phyloP scores from a whole-genome alignment of 1,140 invertebrate species.

The Polypedilum vanderplanki region DNA sequence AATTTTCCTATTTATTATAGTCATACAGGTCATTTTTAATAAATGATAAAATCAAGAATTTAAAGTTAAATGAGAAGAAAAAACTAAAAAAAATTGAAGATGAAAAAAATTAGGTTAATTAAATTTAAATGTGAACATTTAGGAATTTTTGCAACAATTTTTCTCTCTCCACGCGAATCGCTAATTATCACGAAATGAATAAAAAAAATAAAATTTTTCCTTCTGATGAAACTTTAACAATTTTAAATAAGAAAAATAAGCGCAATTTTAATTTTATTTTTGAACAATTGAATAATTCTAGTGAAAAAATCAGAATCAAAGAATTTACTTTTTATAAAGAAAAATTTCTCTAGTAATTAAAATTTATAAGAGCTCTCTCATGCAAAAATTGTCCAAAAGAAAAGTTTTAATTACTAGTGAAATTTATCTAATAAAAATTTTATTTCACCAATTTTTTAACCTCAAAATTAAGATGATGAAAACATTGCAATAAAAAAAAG shows the following conservation, averaged over 20 bases:
- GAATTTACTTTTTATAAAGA: neutral
- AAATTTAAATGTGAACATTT: constrained; percentile 16
- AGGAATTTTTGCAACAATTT: constrained; percentile 16
- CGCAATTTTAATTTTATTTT: neutral
- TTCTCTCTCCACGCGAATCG: constrained; percentile 15
- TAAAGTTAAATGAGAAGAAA: neutral
- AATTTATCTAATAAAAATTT: too few relatives aligned
- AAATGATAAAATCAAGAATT: constrained; percentile 9
- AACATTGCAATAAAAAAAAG: neutral
- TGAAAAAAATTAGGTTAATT: constrained; percentile 4
- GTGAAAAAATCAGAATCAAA: neutral
- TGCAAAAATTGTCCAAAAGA: too few relatives aligned
- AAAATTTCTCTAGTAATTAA: neutral
- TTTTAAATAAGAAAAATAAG: neutral
- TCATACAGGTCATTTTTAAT: constrained; percentile 12
- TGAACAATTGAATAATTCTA: neutral
- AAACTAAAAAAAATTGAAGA: neutral
- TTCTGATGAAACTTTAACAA: neutral
- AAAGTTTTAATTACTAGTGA: too few relatives aligned
- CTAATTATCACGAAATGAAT: neutral
- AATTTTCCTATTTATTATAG: neutral
- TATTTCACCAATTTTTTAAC: too few relatives aligned
- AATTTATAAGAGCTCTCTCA: too few relatives aligned
- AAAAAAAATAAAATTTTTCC: neutral
- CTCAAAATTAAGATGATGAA: too few relatives aligned